phyloP scores from a whole-genome alignment of 2,888 invertebrate species.

The Drosophila barbarae region DNA sequence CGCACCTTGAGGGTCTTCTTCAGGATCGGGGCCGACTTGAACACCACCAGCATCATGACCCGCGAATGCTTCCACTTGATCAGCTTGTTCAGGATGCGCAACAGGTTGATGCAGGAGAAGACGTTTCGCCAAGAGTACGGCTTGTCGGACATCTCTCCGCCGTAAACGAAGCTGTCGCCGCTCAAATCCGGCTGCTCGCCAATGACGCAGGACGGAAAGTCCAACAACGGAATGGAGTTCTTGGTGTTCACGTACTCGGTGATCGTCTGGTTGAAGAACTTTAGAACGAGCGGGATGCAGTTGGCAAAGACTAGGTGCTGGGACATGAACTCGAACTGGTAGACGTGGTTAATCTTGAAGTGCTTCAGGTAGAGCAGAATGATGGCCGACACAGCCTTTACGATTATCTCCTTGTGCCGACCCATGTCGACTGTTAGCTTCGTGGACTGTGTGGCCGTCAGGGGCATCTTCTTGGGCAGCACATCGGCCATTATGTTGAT shows the following conservation, averaged over 20 bases:
- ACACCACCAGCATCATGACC: slow-evolving; percentile 99
- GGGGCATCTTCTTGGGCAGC: slow-evolving; percentile 97
- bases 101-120: slow-evolving; percentile 97
- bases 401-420: slow-evolving; percentile 98
- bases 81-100: slow-evolving; percentile 97
- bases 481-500: slow-evolving; percentile 99
- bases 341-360: slow-evolving; percentile 97
- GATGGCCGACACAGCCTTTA: slow-evolving; percentile 96
- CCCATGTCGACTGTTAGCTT: slow-evolving; percentile 98
- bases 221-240: slow-evolving; percentile 94
- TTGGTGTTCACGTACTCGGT: slow-evolving; percentile 96
- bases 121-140: slow-evolving; percentile 98
- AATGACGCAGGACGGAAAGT: slow-evolving; percentile 97
- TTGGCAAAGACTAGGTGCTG: slow-evolving; percentile 99
- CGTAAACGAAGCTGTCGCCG: slow-evolving; percentile 91
- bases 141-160: slow-evolving; percentile 84
- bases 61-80: slow-evolving; percentile 99
- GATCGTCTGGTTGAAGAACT: slow-evolving; percentile 99
- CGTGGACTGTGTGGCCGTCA: slow-evolving; percentile 95
- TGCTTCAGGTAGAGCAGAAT: slow-evolving; percentile 95
- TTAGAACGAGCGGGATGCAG: slow-evolving; percentile 97
- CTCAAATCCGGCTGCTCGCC: slow-evolving; percentile 97
- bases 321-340: slow-evolving; percentile 99
- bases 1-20: slow-evolving; percentile 97
- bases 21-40: slow-evolving; percentile 99